A percentile compares a stretch with the other conserved stretches of the same genome.
Conservation (phyloP, 2,888 invertebrate genomes). For the Strigamia crassipes region DNA sequence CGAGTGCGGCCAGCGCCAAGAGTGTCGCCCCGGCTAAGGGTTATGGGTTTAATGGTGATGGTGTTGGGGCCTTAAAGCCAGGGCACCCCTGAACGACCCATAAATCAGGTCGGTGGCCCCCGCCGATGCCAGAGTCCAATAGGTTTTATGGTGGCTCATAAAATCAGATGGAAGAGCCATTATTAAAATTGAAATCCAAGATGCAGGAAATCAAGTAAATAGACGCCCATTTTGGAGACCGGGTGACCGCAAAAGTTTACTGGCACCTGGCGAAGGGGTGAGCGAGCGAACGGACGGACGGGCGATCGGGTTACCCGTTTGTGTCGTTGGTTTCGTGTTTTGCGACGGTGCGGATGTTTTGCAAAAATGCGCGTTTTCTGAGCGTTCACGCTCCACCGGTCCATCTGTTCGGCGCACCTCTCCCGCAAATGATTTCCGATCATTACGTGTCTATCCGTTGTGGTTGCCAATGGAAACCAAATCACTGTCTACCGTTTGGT, state of each 20-base stretch:
- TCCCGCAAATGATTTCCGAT: background rate
- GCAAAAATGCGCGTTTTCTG: too few species aligned
- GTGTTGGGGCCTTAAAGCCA: background rate
- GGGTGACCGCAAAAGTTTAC: background rate
- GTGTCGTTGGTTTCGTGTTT: too few species aligned
- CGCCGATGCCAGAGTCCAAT: constrained; percentile 33
- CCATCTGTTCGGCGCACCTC: too few species aligned
- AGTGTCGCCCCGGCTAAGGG: background rate
- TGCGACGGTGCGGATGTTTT: too few species aligned
- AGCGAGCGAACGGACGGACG: background rate
- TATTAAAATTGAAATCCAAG: constrained; percentile 46
- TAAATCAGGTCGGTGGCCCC: constrained; percentile 33
- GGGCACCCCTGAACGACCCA: constrained; percentile 36
- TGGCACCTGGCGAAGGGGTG: background rate
- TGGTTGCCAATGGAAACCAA: constrained; percentile 3
- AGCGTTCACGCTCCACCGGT: too few species aligned
- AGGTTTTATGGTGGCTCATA: constrained; percentile 44
- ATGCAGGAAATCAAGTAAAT: constrained; percentile 45
- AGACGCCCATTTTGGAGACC: background rate
- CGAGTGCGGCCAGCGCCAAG: background rate
- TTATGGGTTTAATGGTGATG: constrained; percentile 44
- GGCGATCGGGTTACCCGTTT: too few species aligned
- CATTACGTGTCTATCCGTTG: constrained; percentile 3
- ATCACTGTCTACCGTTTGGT: background rate
- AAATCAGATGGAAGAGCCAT: constrained; percentile 45